These are phyloP conservation scores for Trichomalopsis sarcophagae DNA, from an alignment of 1,140 invertebrate species.

Conservation along the genomic window DNA sequence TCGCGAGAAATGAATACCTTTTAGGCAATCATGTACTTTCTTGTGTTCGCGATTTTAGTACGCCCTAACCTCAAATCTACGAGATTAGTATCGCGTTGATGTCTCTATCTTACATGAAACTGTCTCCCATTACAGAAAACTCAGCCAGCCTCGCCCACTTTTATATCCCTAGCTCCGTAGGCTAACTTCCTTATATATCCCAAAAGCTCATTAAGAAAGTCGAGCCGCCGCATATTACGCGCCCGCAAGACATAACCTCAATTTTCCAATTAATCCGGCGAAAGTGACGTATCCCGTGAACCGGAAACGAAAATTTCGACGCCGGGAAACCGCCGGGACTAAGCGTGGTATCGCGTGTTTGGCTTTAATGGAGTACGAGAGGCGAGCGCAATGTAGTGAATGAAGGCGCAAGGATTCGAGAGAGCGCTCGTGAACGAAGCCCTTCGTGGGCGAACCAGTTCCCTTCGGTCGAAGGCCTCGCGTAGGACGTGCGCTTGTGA, in stretches of 20 bases:
- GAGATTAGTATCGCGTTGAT: too few species aligned
- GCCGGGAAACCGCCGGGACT: background rate
- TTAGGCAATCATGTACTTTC: too few species aligned
- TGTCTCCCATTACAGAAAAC: background rate
- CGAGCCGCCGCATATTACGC: background rate
- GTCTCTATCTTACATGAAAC: too few species aligned
- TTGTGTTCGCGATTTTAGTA: too few species aligned
- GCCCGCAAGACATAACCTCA: background rate
- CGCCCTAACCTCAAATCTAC: too few species aligned
- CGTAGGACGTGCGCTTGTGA: background rate
- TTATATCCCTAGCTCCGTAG: too few species aligned
- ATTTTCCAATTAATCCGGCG: background rate
- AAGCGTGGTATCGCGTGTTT: background rate
- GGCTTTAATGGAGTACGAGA: background rate
- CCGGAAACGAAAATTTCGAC: background rate
- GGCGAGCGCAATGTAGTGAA: background rate
- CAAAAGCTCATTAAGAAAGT: background rate
- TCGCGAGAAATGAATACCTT: too few species aligned
- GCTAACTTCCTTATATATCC: background rate
- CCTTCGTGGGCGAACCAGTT: constrained; percentile 32
- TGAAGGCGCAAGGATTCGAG: background rate
- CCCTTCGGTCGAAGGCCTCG: background rate
- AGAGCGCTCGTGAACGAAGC: background rate
- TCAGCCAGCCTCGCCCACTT: too few species aligned
- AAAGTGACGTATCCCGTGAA: background rate